phyloP scores from a whole-genome alignment of 2,888 invertebrate genomes.

The Cryptus armator region DNA sequence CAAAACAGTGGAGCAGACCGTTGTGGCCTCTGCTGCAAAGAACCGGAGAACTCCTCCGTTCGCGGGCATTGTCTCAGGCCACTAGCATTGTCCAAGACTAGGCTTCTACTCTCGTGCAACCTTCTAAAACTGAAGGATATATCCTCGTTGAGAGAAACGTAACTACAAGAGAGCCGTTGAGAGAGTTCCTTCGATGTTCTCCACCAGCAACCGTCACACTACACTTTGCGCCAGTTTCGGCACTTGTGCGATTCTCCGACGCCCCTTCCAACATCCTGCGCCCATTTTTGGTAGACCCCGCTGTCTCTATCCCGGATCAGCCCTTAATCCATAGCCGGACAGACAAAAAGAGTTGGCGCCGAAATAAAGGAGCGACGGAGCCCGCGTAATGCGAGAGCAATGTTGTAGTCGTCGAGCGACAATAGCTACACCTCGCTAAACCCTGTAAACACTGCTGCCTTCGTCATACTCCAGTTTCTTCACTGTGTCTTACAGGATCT shows the following conservation, averaged over 20 bases:
- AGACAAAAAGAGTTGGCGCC: conserved; percentile 83
- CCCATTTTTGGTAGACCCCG: conserved; percentile 61
- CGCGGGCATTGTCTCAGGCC: conserved; percentile 61
- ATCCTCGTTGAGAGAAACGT: not conserved
- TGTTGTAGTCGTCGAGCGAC: conserved; percentile 72
- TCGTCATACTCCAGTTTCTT: conserved; percentile 68
- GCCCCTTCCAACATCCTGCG: conserved; percentile 38
- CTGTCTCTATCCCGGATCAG: conserved; percentile 72
- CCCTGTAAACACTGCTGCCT: conserved; percentile 79
- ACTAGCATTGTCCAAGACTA: conserved; percentile 55
- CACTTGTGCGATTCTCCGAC: conserved; percentile 24
- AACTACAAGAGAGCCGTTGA: not conserved
- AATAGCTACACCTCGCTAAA: conserved; percentile 74
- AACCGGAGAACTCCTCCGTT: conserved; percentile 7
- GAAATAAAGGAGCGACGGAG: conserved; percentile 75
- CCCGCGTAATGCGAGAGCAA: conserved; percentile 77
- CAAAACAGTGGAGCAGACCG: conserved; percentile 8
- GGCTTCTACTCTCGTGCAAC: conserved; percentile 7
- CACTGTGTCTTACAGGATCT: conserved; percentile 21
- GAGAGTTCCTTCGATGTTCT: conserved; percentile 16
- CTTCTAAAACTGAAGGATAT: conserved; percentile 55
- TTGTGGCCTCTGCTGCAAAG: conserved; percentile 10
- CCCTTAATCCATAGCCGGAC: conserved; percentile 76
- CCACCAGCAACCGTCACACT: conserved; percentile 19
- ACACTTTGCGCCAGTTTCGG: conserved; percentile 28